phyloP scores from a whole-genome alignment of 1,140 invertebrate genomes.

The Episyrphus balteatus region DNA sequence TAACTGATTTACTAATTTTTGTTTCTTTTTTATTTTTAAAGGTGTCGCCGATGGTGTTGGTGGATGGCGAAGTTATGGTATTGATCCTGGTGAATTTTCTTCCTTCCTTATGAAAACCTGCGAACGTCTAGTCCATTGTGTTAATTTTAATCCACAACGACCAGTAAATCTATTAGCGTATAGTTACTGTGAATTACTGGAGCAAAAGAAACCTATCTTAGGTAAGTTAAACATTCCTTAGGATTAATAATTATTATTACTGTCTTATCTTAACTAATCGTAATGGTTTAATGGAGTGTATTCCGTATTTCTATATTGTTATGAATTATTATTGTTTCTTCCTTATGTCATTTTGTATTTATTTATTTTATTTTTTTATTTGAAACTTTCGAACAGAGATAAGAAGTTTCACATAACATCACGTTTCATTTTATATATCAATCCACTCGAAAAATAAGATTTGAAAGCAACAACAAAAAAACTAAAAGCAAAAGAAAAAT shows the following conservation, averaged over 20 bases:
- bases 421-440: neutral
- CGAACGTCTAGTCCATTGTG: constrained; percentile 79
- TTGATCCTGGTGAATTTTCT: constrained; percentile 94
- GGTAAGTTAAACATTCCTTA: constrained; percentile 42
- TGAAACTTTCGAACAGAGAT: neutral
- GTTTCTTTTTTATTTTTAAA: constrained; percentile 36
- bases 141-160: constrained; percentile 71
- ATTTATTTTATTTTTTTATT: neutral
- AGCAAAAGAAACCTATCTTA: constrained; percentile 84
- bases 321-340: too few relatives aligned
- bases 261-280: neutral
- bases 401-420: neutral
- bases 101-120: constrained; percentile 87
- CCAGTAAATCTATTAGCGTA: constrained; percentile 77
- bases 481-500: too few relatives aligned
- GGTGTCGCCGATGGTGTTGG: constrained; percentile 97
- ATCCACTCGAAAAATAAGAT: neutral
- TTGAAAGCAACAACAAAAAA: too few relatives aligned
- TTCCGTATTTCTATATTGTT: too few relatives aligned
- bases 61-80: constrained; percentile 94
- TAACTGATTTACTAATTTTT: neutral
- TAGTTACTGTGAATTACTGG: constrained; percentile 83
- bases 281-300: neutral
- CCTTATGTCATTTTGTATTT: neutral
- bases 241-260: constrained; percentile 1